A percentile compares a stretch with the other conserved stretches of the same genome.
Conservation (phyloP, 1,140 invertebrate species). For the Listronotus bonariensis region DNA sequence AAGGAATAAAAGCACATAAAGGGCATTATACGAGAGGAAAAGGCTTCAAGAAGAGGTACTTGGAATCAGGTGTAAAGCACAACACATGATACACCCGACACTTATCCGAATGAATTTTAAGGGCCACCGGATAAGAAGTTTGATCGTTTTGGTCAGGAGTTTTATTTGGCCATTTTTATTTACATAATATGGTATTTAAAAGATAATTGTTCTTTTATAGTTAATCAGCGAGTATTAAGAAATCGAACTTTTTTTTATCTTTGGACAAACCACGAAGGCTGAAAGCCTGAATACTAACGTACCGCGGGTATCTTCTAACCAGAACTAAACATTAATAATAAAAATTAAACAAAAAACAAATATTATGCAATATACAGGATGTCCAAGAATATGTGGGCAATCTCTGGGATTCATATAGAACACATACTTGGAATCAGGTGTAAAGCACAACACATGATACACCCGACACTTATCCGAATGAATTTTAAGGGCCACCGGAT, state of each 20-base stretch:
- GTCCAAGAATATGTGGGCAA: too few relatives aligned
- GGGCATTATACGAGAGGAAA: slow-evolving; percentile 6
- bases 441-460: slow-evolving; percentile 26
- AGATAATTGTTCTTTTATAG: too few relatives aligned
- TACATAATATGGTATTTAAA: too few relatives aligned
- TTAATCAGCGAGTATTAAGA: too few relatives aligned
- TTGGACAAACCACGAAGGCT: too few relatives aligned
- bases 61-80: slow-evolving; percentile 20
- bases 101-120: slow-evolving; percentile 19
- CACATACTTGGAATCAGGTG: slow-evolving; percentile 18
- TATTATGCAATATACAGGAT: too few relatives aligned
- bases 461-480: slow-evolving; percentile 21
- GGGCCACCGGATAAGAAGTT: slow-evolving; percentile 27
- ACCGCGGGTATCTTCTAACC: too few relatives aligned
- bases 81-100: slow-evolving; percentile 22
- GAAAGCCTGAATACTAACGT: too few relatives aligned
- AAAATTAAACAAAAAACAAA: too few relatives aligned
- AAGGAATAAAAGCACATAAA: neutral
- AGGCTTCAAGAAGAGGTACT: slow-evolving; percentile 22
- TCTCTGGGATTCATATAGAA: too few relatives aligned
- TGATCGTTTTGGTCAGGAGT: slow-evolving; percentile 1
- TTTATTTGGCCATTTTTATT: neutral
- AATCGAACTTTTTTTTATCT: too few relatives aligned
- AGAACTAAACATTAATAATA: too few relatives aligned
- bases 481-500: slow-evolving; percentile 21